A percentile compares a stretch with the other conserved stretches of the same genome.
Conservation (phyloP, 2,888 invertebrate genomes). For the Phoronis australis region DNA sequence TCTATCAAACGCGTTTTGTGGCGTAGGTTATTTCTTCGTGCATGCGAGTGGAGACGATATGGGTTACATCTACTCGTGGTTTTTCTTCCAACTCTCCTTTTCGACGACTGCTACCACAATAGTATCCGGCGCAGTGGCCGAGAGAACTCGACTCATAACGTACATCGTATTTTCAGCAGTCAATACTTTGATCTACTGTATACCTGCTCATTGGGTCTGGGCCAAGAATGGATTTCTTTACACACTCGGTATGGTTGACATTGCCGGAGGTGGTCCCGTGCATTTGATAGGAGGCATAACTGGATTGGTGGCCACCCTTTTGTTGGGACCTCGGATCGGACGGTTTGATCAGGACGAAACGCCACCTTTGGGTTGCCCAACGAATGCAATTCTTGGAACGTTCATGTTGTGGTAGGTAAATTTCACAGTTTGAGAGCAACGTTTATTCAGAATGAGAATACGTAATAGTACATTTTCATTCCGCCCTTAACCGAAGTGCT, state of each 20-base stretch:
- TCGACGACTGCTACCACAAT: slow-evolving; percentile 19
- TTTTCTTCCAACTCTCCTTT: slow-evolving; percentile 41
- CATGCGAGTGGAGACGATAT: slow-evolving; percentile 44
- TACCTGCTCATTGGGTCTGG: slow-evolving; percentile 65
- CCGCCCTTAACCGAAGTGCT: too few species aligned
- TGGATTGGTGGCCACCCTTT: slow-evolving; percentile 80
- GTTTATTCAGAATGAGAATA: too few species aligned
- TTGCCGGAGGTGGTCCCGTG: slow-evolving; percentile 75
- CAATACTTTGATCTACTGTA: slow-evolving; percentile 84
- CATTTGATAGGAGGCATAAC: slow-evolving; percentile 75
- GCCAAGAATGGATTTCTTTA: slow-evolving; percentile 81
- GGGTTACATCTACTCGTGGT: slow-evolving; percentile 28
- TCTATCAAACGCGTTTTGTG: slow-evolving; percentile 27
- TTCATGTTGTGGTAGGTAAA: slow-evolving; percentile 44
- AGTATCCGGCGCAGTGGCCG: slow-evolving; percentile 78
- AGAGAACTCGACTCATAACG: slow-evolving; percentile 71
- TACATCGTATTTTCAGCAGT: slow-evolving; percentile 84
- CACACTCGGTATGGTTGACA: slow-evolving; percentile 79
- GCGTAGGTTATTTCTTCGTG: slow-evolving; percentile 38
- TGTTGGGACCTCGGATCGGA: slow-evolving; percentile 73
- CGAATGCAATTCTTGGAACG: slow-evolving; percentile 42
- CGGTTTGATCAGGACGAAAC: slow-evolving; percentile 21
- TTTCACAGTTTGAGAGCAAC: too few species aligned
- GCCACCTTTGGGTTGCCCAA: slow-evolving; percentile 44
- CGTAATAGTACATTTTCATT: too few species aligned